phyloP scores from a whole-genome alignment of 2,113 vertebrate genomes.

The Poeciliopsis retropinna region DNA sequence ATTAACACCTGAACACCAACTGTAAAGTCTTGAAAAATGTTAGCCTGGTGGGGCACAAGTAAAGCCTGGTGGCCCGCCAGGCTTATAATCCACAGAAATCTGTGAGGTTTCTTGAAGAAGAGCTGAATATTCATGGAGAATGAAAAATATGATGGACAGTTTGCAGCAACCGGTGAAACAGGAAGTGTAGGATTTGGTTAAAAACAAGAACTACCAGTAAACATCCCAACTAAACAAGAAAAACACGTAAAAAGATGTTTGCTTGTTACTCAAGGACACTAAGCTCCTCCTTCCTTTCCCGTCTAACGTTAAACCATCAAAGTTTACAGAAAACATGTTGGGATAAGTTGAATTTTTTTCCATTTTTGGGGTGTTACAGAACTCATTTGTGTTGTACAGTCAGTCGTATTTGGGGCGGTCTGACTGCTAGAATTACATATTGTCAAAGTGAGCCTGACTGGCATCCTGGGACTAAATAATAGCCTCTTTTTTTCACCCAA shows the following conservation, averaged over 20 bases:
- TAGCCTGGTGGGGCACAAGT: too few relatives aligned
- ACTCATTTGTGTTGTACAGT: not conserved
- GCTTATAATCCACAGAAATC: too few relatives aligned
- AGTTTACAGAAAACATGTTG: not conserved
- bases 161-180: too few relatives aligned
- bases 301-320: not conserved
- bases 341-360: not conserved
- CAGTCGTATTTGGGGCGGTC: constrained; percentile 5
- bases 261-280: not conserved
- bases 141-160: too few relatives aligned
- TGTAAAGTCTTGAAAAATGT: too few relatives aligned
- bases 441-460: constrained; percentile 35
- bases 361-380: not conserved
- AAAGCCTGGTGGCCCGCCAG: too few relatives aligned
- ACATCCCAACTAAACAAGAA: not conserved
- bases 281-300: too few relatives aligned
- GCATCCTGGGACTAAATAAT: constrained; percentile 45
- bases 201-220: not conserved
- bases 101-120: too few relatives aligned
- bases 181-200: not conserved
- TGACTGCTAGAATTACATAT: constrained; percentile 30
- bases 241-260: not conserved
- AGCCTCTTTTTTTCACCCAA: constrained; percentile 34
- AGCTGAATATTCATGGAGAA: too few relatives aligned
- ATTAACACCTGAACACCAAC: too few relatives aligned